Evolutionary conservation across 1,140 invertebrate genomes (phyloP).

Genomic region (Spodoptera litura): DNA sequence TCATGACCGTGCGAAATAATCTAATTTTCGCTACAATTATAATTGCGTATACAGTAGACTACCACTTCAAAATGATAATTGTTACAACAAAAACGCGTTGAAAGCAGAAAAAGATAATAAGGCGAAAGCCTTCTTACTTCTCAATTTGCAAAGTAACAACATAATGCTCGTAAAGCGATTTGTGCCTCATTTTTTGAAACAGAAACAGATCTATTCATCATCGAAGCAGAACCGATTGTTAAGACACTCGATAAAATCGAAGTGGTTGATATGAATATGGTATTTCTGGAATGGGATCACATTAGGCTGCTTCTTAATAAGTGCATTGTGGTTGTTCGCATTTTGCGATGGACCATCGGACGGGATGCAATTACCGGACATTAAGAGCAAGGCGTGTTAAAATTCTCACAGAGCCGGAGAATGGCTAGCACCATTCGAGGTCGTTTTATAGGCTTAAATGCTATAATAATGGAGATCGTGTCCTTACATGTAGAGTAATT

Average conservation of each 20-base stretch:
- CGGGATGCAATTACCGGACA: constrained; percentile 65
- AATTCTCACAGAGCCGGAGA: constrained; percentile 69
- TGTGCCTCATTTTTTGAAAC: constrained; percentile 11
- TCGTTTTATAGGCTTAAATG: constrained; percentile 71
- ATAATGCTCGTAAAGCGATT: constrained; percentile 8
- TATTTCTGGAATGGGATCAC: constrained; percentile 35
- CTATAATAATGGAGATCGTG: constrained; percentile 66
- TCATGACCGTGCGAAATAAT: constrained; percentile 42
- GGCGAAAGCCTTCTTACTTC: constrained; percentile 5
- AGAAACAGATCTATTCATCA: constrained; percentile 21
- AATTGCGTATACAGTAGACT: not conserved
- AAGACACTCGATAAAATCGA: not conserved
- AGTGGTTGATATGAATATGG: constrained; percentile 31
- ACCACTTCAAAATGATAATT: constrained; percentile 39
- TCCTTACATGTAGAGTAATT: constrained; percentile 69
- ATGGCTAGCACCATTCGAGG: constrained; percentile 66
- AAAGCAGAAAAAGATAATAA: constrained; percentile 37
- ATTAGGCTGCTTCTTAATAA: constrained; percentile 28
- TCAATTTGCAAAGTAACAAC: constrained; percentile 4
- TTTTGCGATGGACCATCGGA: constrained; percentile 17
- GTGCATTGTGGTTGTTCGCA: constrained; percentile 22
- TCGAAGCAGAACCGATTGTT: constrained; percentile 14
- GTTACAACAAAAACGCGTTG: constrained; percentile 16
- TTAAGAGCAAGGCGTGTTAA: constrained; percentile 74
- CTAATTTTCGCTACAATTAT: constrained; percentile 25